Percentiles rank a stretch among this genome's conserved stretches.
These are phyloP conservation scores for Falcunculus frontatus DNA, from an alignment of 2,113 vertebrate genomes.

Conservation along the genomic window DNA sequence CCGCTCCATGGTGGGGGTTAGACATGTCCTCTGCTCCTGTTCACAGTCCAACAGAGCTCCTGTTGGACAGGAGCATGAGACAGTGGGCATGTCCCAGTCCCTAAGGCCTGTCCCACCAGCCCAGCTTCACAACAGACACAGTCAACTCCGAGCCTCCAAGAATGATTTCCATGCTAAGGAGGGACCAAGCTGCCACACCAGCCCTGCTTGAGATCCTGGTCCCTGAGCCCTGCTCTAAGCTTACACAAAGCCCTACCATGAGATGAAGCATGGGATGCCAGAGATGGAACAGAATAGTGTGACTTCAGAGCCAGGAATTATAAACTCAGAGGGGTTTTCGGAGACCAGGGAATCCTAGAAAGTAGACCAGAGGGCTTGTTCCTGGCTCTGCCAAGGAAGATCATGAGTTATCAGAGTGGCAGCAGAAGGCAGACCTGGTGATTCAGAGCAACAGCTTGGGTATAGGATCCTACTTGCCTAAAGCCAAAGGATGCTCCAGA, in stretches of 20 bases:
- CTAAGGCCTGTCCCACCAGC: neutral
- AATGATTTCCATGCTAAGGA: neutral
- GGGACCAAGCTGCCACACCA: neutral
- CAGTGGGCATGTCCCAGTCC: neutral
- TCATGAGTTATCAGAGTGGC: neutral
- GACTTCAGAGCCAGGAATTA: neutral
- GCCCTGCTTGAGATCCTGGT: rapidly evolving
- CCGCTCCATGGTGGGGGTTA: rapidly evolving
- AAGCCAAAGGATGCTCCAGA: neutral
- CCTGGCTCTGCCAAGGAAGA: neutral
- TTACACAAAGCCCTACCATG: neutral
- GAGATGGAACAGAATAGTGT: neutral
- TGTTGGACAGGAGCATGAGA: too few relatives aligned
- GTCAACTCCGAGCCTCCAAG: neutral
- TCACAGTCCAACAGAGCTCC: neutral
- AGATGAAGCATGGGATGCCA: neutral
- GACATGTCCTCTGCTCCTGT: neutral
- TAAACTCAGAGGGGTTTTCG: neutral
- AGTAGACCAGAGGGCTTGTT: neutral
- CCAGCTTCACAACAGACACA: neutral
- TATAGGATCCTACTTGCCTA: neutral
- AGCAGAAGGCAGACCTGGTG: neutral
- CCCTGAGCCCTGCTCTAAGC: neutral
- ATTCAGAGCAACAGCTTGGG: neutral
- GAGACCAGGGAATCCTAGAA: neutral